Conservation (phyloP, 2,888 invertebrate genomes). For the Monoplex corrugatus region DNA sequence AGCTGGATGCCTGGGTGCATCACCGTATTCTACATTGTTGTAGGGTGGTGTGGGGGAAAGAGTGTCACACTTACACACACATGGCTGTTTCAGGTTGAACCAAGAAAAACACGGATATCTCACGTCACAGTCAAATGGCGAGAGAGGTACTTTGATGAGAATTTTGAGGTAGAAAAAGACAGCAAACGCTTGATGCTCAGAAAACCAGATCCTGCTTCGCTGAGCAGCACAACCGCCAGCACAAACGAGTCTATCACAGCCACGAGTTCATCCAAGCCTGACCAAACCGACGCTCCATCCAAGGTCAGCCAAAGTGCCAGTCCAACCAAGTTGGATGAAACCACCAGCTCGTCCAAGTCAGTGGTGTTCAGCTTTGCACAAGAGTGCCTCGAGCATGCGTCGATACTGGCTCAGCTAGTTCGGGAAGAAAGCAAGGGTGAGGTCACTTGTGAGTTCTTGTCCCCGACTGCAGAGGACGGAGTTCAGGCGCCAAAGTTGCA, state of each 20-base stretch:
- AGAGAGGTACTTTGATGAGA: conserved; percentile 6
- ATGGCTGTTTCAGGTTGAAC: background rate
- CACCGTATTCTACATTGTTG: too few relatives aligned
- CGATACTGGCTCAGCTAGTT: conserved; percentile 45
- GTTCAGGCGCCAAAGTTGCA: conserved; percentile 15
- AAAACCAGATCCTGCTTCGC: background rate
- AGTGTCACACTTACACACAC: background rate
- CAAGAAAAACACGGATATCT: background rate
- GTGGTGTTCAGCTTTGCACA: conserved; percentile 57
- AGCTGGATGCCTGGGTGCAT: too few relatives aligned
- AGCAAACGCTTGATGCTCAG: background rate
- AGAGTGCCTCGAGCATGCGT: conserved; percentile 55
- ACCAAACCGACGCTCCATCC: too few relatives aligned
- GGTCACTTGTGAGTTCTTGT: conserved; percentile 41
- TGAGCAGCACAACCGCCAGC: background rate
- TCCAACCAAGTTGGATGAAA: background rate
- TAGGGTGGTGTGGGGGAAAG: background rate
- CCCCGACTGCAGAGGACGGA: background rate
- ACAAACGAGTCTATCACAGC: too few relatives aligned
- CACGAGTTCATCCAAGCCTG: too few relatives aligned
- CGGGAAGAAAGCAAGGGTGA: background rate
- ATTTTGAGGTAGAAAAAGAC: background rate
- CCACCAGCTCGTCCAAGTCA: background rate
- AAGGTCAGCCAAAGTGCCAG: background rate
- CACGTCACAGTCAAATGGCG: conserved; percentile 39